Percentiles rank a stretch among this genome's conserved stretches.
phyloP scores from a whole-genome alignment of 2,113 vertebrate species.

The Spheniscus mendiculus region DNA sequence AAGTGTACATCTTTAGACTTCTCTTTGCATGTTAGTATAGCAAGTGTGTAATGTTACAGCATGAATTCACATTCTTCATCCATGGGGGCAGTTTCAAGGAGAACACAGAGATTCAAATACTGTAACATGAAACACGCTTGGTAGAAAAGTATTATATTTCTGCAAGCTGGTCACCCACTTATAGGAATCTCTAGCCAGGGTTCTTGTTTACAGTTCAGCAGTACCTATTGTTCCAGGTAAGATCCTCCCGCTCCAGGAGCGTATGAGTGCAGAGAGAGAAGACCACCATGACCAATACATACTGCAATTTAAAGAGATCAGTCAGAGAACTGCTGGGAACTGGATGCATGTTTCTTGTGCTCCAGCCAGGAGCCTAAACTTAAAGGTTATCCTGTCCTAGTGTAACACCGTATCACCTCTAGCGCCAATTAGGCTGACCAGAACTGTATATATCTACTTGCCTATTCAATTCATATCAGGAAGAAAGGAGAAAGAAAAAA shows the following conservation, averaged over 20 bases:
- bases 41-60: not conserved
- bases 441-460: not conserved
- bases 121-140: not conserved
- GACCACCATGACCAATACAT: not conserved
- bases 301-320: not conserved
- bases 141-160: not conserved
- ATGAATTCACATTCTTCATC: not conserved
- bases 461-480: slow-evolving; percentile 30
- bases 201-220: not conserved
- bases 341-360: not conserved
- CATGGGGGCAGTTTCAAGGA: not conserved
- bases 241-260: not conserved
- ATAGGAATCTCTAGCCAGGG: not conserved
- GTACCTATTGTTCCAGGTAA: not conserved
- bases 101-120: not conserved
- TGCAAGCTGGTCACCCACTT: not conserved
- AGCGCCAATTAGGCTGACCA: slow-evolving; percentile 13
- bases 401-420: not conserved
- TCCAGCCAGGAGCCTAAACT: not conserved
- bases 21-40: not conserved
- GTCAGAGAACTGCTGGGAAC: not conserved
- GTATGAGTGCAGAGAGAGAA: not conserved
- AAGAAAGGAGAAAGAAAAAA: not conserved
- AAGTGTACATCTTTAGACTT: not conserved
- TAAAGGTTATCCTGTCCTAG: slow-evolving; percentile 43